A percentile compares a stretch with the other conserved stretches of the same genome.
Conservation (phyloP, 1,140 invertebrate genomes). For the Odontomachus brunneus region DNA sequence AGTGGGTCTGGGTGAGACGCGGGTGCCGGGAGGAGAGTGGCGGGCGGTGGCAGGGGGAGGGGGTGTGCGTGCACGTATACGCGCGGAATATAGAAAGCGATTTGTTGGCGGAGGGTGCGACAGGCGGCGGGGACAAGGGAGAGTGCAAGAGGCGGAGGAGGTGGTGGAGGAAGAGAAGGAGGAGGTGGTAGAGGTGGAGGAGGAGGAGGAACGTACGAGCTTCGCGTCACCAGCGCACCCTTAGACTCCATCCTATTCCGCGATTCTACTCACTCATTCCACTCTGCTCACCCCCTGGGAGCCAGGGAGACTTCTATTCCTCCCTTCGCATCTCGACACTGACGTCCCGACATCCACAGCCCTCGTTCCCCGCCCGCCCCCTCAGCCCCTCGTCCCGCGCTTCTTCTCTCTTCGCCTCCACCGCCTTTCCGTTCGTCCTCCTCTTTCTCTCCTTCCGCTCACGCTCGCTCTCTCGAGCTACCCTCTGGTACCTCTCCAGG, state of each 20-base stretch:
- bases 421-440: conserved; percentile 15
- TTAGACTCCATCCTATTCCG: conserved; percentile 81
- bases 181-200: neutral
- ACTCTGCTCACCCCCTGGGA: conserved; percentile 79
- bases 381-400: neutral
- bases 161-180: neutral
- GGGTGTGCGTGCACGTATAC: conserved; percentile 51
- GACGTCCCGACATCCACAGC: conserved; percentile 79
- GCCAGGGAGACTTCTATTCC: conserved; percentile 78
- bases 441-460: conserved; percentile 29
- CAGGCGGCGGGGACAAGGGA: neutral
- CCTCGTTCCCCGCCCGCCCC: conserved; percentile 22
- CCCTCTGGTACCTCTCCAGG: conserved; percentile 63
- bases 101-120: conserved; percentile 57
- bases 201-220: conserved; percentile 73
- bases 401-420: conserved; percentile 7
- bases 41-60: too few relatives aligned
- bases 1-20: too few relatives aligned
- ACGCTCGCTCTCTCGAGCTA: conserved; percentile 40
- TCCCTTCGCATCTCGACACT: conserved; percentile 79
- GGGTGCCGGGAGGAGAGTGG: too few relatives aligned
- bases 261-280: conserved; percentile 81
- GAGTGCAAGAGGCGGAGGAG: neutral
- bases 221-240: conserved; percentile 76
- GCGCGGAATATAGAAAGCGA: conserved; percentile 58